Conservation (phyloP, 2,888 invertebrate species). For the Lycophotia porphyrea region DNA sequence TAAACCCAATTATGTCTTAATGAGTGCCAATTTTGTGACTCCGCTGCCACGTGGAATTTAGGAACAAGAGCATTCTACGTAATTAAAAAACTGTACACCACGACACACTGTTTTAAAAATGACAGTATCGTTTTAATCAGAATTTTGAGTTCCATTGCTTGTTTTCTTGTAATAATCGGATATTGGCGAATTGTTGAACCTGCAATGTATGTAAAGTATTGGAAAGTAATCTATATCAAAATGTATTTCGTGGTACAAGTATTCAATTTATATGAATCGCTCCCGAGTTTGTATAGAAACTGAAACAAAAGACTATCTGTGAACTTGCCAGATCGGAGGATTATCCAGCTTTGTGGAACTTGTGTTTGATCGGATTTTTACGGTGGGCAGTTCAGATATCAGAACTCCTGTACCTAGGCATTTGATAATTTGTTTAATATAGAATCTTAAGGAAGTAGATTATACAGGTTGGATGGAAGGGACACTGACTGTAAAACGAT, state of each 20-base stretch:
- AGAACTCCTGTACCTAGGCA: too few relatives aligned
- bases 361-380: too few relatives aligned
- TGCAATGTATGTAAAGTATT: not conserved
- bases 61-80: conserved; percentile 9
- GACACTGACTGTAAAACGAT: too few relatives aligned
- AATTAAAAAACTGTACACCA: conserved; percentile 12
- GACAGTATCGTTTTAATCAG: not conserved
- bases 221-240: not conserved
- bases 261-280: too few relatives aligned
- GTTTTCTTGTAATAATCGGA: not conserved
- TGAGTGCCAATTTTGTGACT: conserved; percentile 27
- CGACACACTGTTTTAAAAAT: conserved; percentile 2
- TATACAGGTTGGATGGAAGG: too few relatives aligned
- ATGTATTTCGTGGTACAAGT: not conserved
- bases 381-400: too few relatives aligned
- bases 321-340: too few relatives aligned
- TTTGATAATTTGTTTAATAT: too few relatives aligned
- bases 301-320: too few relatives aligned
- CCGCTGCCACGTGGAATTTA: conserved; percentile 9
- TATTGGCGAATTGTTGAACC: not conserved
- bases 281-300: too few relatives aligned
- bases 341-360: too few relatives aligned
- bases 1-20: conserved; percentile 34
- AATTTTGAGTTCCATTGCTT: not conserved
- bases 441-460: too few relatives aligned